These are phyloP conservation scores for Microhierax caerulescens DNA, from an alignment of 2,797 vertebrate species.

Conservation along the genomic window DNA sequence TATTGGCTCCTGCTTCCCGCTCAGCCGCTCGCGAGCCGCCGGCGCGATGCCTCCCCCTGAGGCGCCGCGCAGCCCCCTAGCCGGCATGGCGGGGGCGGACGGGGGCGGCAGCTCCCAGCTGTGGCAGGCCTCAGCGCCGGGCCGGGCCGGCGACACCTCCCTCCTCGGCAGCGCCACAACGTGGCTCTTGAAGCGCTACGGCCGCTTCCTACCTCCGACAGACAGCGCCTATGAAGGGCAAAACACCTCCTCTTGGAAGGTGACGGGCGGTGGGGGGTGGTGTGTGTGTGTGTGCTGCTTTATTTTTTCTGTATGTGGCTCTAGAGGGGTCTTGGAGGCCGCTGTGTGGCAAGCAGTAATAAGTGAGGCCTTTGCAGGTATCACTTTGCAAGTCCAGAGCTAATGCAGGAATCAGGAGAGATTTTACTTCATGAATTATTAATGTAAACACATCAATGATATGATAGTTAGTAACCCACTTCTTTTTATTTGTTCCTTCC, in stretches of 20 bases:
- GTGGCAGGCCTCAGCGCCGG: background rate
- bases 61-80: accelerated
- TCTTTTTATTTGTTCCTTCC: background rate
- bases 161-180: background rate
- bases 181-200: conserved; percentile 86
- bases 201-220: conserved; percentile 71
- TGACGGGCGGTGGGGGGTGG: background rate
- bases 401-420: background rate
- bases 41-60: accelerated
- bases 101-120: accelerated
- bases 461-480: background rate
- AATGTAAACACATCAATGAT: background rate
- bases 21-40: background rate
- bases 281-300: background rate
- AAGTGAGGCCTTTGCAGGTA: background rate
- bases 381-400: background rate
- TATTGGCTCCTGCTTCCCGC: conserved; percentile 26
- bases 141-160: background rate
- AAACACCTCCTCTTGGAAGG: conserved; percentile 69
- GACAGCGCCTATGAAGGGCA: background rate
- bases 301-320: background rate
- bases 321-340: background rate
- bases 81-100: accelerated
- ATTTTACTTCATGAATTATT: background rate
- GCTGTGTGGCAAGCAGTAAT: too few relatives aligned